Conservation (phyloP, 1,140 invertebrate species). For the Stegodyphus dumicola region DNA sequence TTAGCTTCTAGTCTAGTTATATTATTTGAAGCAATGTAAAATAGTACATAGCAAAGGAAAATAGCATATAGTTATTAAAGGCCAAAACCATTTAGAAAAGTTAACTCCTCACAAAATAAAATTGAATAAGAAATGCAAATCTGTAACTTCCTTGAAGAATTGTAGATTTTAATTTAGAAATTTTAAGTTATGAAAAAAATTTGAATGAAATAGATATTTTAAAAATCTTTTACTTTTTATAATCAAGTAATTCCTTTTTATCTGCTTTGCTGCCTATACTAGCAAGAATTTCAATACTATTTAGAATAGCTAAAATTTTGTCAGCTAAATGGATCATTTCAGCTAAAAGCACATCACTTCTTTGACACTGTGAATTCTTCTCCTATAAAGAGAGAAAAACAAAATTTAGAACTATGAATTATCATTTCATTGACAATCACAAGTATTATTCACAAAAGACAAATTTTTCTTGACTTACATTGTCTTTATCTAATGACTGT, state of each 20-base stretch:
- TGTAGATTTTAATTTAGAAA: too few species aligned
- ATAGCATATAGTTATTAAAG: too few species aligned
- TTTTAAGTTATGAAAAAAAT: background rate
- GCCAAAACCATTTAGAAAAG: too few species aligned
- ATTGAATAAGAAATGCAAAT: too few species aligned
- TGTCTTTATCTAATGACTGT: slow-evolving; percentile 77
- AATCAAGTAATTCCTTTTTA: slow-evolving; percentile 45
- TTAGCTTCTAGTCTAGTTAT: too few species aligned
- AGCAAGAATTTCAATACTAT: slow-evolving; percentile 34
- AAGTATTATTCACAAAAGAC: background rate
- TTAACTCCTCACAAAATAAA: too few species aligned
- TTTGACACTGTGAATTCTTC: background rate
- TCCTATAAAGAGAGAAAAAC: slow-evolving; percentile 1
- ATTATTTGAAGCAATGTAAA: too few species aligned
- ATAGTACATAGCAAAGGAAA: too few species aligned
- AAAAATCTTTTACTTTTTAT: slow-evolving; percentile 38
- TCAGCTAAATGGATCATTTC: slow-evolving; percentile 32
- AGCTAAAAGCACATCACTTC: background rate
- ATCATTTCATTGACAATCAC: background rate
- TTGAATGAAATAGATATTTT: background rate
- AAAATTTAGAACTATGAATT: background rate
- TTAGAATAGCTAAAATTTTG: slow-evolving; percentile 7
- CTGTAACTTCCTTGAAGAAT: too few species aligned
- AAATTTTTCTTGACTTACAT: slow-evolving; percentile 62
- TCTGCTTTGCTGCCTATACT: slow-evolving; percentile 56